Percentiles rank a stretch among this genome's conserved stretches.
Evolutionary conservation across 2,797 vertebrate species (phyloP).

Genomic region (Zenarchopterus dispar): DNA sequence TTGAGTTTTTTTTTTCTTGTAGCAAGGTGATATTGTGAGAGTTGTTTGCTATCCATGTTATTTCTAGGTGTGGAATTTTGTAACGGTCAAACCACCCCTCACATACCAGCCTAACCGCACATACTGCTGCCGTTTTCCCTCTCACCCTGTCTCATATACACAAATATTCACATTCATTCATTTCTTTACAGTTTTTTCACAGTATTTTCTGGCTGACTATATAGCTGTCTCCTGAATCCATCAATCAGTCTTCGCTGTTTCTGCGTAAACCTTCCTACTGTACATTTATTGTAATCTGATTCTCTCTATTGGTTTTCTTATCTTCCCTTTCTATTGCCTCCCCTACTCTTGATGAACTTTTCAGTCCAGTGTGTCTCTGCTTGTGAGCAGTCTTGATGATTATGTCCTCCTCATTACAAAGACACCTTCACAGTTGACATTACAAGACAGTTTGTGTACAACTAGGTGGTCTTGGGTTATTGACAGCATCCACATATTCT

Average conservation of each 20-base stretch:
- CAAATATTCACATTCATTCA: slow-evolving; percentile 51
- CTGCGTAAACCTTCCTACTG: slow-evolving; percentile 19
- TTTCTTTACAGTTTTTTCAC: slow-evolving; percentile 40
- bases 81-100: slow-evolving; percentile 69
- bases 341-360: not conserved
- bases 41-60: slow-evolving; percentile 69
- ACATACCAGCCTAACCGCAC: slow-evolving; percentile 71
- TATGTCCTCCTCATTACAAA: slow-evolving; percentile 8
- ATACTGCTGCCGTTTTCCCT: slow-evolving; percentile 48
- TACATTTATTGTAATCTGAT: slow-evolving; percentile 8
- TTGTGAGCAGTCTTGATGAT: slow-evolving; percentile 18
- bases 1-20: not conserved
- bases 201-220: slow-evolving; percentile 27
- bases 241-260: slow-evolving; percentile 8
- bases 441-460: slow-evolving; percentile 15
- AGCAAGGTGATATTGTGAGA: slow-evolving; percentile 32
- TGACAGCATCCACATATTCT: slow-evolving; percentile 3
- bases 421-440: slow-evolving; percentile 26
- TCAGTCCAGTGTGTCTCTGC: slow-evolving; percentile 7
- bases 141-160: slow-evolving; percentile 41
- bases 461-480: not conserved
- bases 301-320: not conserved
- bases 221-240: not conserved
- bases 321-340: not conserved
- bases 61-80: slow-evolving; percentile 77